These are phyloP conservation scores for Poeciliopsis presidionis DNA, from an alignment of 2,797 vertebrate species.

Conservation along the genomic window DNA sequence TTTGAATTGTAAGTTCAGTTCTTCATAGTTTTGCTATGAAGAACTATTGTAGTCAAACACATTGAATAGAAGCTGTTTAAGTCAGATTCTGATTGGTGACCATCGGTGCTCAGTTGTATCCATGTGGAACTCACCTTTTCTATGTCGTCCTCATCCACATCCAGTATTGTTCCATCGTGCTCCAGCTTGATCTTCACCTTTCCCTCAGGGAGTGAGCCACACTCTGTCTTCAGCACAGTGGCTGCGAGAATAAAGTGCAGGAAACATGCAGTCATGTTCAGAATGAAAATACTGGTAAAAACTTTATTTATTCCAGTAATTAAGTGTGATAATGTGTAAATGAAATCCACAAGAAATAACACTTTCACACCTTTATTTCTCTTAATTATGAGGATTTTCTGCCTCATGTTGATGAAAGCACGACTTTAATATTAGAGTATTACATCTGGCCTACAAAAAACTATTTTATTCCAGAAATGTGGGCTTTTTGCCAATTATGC, in stretches of 20 bases:
- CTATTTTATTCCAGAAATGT: too few relatives aligned
- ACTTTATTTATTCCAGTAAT: neutral
- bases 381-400: too few relatives aligned
- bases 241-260: slow-evolving; percentile 70
- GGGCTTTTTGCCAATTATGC: too few relatives aligned
- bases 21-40: neutral
- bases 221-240: slow-evolving; percentile 86
- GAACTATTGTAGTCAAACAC: neutral
- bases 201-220: slow-evolving; percentile 85
- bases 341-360: neutral
- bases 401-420: too few relatives aligned
- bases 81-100: neutral
- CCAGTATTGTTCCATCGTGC: slow-evolving; percentile 88
- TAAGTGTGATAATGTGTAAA: neutral
- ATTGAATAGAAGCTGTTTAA: neutral
- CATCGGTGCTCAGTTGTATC: neutral
- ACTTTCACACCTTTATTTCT: neutral
- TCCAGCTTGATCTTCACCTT: slow-evolving; percentile 93
- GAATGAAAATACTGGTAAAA: neutral
- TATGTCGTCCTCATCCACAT: slow-evolving; percentile 94
- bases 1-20: neutral
- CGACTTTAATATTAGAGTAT: too few relatives aligned
- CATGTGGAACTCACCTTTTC: slow-evolving; percentile 86
- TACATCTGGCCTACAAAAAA: too few relatives aligned
- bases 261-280: neutral